Percentiles rank a stretch among this genome's conserved stretches.
phyloP scores from a whole-genome alignment of 2,113 vertebrate species.

The Platysternon megacephalum region DNA sequence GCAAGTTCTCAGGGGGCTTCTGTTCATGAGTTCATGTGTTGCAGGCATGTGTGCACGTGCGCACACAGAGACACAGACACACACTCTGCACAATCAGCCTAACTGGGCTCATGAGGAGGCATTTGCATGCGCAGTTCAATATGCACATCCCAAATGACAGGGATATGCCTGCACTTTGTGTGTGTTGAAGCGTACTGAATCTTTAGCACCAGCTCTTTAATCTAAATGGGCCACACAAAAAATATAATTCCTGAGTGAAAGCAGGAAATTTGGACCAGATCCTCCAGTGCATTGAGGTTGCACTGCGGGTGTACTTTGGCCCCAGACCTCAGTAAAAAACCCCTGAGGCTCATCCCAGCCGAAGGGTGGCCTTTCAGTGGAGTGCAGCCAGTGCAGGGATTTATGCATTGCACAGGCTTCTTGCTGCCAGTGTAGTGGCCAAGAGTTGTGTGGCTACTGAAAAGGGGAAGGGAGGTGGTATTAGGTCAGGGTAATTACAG shows the following conservation, averaged over 20 bases:
- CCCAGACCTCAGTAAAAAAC: neutral
- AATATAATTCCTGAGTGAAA: neutral
- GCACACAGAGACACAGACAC: neutral
- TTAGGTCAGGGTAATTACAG: neutral
- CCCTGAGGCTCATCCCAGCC: neutral
- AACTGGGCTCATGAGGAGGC: neutral
- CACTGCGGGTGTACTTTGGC: neutral
- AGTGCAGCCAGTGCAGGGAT: neutral
- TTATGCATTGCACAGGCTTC: neutral
- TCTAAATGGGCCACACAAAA: neutral
- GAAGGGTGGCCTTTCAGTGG: neutral
- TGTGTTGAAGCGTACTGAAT: neutral
- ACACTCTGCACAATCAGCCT: neutral
- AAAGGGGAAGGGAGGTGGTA: neutral
- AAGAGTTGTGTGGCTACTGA: neutral
- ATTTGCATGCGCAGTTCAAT: neutral
- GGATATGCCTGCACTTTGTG: neutral
- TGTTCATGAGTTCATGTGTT: neutral
- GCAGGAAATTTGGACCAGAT: neutral
- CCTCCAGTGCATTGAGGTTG: neutral
- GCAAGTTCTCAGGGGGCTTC: neutral
- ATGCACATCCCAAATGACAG: neutral
- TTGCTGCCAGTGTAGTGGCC: neutral
- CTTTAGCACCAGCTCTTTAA: neutral
- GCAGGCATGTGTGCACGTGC: neutral